phyloP scores from a whole-genome alignment of 2,113 vertebrate species.

The Amblyornis subalaris region DNA sequence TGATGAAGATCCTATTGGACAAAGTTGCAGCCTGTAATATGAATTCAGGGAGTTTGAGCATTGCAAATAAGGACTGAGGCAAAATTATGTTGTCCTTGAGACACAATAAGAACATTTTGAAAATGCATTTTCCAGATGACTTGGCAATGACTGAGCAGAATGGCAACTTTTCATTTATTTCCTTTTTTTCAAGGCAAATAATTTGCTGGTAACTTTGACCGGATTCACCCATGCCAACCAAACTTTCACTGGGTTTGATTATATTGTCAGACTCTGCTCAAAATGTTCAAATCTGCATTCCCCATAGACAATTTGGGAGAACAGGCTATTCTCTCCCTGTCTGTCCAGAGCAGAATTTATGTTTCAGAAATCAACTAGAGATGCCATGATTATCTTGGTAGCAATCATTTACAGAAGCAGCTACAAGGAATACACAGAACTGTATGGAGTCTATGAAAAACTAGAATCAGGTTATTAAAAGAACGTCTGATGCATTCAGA shows the following conservation, averaged over 20 bases:
- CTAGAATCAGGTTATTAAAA: not conserved
- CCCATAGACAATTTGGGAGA: fast-evolving
- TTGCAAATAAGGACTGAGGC: not conserved
- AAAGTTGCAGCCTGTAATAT: not conserved
- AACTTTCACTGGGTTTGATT: not conserved
- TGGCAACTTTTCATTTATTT: not conserved
- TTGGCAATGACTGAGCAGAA: not conserved
- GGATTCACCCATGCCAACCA: not conserved
- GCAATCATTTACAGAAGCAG: not conserved
- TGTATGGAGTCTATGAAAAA: not conserved
- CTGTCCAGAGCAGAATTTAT: not conserved
- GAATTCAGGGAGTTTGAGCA: not conserved
- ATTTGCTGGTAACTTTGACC: not conserved
- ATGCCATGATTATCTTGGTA: not conserved
- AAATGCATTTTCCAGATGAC: not conserved
- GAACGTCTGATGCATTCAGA: not conserved
- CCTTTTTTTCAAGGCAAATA: not conserved
- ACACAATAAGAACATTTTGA: not conserved
- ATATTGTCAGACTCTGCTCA: not conserved
- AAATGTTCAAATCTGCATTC: not conserved
- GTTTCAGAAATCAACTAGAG: not conserved
- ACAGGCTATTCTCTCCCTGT: not conserved
- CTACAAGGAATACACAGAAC: not conserved
- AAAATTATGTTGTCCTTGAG: not conserved
- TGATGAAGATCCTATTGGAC: not conserved